Evolutionary conservation across 2,113 vertebrate genomes (phyloP), one percentile per base, ranked within the genome.

Genomic region (Campylomormyrus tamandua): DNA sequence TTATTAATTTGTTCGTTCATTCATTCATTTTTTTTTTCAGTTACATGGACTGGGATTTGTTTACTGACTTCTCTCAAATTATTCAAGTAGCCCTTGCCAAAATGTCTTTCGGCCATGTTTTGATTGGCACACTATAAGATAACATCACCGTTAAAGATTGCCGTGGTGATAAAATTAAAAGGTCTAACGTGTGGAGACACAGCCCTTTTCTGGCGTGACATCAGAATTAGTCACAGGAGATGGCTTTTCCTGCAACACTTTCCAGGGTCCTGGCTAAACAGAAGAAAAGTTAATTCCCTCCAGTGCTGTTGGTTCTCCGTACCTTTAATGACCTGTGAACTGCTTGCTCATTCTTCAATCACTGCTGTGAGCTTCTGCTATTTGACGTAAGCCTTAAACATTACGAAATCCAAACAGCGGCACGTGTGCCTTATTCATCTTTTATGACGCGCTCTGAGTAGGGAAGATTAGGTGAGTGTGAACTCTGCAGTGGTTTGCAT

Each of bases 311-410:
- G 56, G 27, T 77, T 48, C 19, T 46, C 42, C 3, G 13, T 88
- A 45, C 13, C 62, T 74, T 88, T 77, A 88, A 74, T 49, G 88
- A 88, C 88, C 45, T 88, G 62, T 35, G 62, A 88, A 88, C 66
- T 88, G n/a, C 62, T 31, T 27, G 31, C 35, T 35, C 49, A 53
- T 50, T 27, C 50, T 21, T 83, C 8, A 35, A 39, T 83, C 50
- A 24, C 53, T 89, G 21, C 31, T 56, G 49, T 50, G 46, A 50
- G 56, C 87, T 66, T 56, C 56, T 66, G 88, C 3, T 80, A 80
- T 80, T 80, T 42, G 1, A 80, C 35, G 15, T 42, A 77, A 77
- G 31, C 74, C 35, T 80, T 80, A 42, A 42, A 42, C 74, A 17
- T 42, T 42, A 80, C 2, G 17, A 80, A 35, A 80, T 42, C 35